A percentile compares a stretch with the other conserved stretches of the same genome.
Conservation (phyloP, 2,888 invertebrate species). For the Phortica okadai region DNA sequence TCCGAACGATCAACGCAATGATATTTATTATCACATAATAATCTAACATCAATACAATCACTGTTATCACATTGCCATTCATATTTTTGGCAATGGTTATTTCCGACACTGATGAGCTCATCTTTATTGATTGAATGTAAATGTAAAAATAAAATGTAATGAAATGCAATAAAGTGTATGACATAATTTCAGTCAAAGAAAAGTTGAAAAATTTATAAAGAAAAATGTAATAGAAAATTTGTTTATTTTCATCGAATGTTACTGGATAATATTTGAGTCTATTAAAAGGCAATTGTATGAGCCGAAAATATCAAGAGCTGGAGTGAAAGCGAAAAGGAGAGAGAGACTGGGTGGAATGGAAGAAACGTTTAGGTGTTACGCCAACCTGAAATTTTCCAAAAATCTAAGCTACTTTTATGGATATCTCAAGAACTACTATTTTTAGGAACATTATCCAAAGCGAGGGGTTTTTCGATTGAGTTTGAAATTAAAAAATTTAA, state of each 20-base stretch:
- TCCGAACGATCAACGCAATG: constrained; percentile 82
- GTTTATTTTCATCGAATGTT: no score
- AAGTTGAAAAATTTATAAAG: constrained; percentile 1
- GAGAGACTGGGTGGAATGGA: neutral
- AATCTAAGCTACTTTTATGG: no score
- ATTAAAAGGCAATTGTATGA: no score
- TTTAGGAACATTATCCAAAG: no score
- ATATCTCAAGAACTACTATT: no score
- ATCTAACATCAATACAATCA: constrained; percentile 79
- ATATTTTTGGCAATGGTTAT: constrained; percentile 63
- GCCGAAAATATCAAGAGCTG: neutral
- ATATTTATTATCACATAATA: constrained; percentile 78
- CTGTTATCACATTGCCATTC: constrained; percentile 82
- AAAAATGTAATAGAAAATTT: no score
- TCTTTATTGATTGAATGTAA: constrained; percentile 40
- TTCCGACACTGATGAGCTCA: constrained; percentile 24
- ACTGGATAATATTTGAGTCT: no score
- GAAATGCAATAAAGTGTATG: neutral
- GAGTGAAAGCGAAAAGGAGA: neutral
- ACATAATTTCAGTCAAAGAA: constrained; percentile 17
- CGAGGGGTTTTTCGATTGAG: no score
- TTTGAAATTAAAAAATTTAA: no score
- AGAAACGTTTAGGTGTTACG: no score
- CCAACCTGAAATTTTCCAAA: no score
- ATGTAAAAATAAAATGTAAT: constrained; percentile 42